Conservation (phyloP, 1,140 invertebrate genomes). For the Antheraea pernyi region DNA sequence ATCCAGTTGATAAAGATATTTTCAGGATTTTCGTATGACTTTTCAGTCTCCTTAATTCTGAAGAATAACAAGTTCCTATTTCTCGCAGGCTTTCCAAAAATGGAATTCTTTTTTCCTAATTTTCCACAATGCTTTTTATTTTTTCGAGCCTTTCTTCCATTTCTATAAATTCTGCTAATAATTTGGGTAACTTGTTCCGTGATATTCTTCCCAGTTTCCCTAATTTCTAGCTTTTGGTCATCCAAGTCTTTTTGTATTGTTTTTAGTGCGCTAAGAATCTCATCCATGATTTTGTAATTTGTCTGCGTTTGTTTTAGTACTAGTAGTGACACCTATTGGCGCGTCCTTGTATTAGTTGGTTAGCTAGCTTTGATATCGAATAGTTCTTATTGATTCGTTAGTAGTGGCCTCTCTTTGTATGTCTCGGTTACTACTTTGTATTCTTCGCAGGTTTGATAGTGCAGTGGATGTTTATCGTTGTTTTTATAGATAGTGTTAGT, state of each 20-base stretch:
- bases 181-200: constrained; percentile 14
- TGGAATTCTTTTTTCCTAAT: constrained; percentile 12
- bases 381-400: neutral
- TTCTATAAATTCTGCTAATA: neutral
- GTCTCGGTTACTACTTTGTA: neutral
- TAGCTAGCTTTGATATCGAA: neutral
- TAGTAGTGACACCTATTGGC: neutral
- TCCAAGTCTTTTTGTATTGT: constrained; percentile 7
- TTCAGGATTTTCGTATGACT: constrained; percentile 14
- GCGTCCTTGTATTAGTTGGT: neutral
- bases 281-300: neutral
- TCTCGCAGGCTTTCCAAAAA: constrained; percentile 16
- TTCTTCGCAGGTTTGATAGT: too few species aligned
- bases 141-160: constrained; percentile 11
- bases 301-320: constrained; percentile 3
- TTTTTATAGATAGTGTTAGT: too few species aligned
- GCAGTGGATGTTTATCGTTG: too few species aligned
- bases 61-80: constrained; percentile 13
- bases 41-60: constrained; percentile 11
- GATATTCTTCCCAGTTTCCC: constrained; percentile 9
- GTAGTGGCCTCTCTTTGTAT: neutral
- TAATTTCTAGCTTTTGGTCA: constrained; percentile 1
- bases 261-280: neutral
- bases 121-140: constrained; percentile 8
- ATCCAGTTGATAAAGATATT: constrained; percentile 19